Evolutionary conservation across 2,797 vertebrate species (phyloP).

Genomic region (Xenops minutus): DNA sequence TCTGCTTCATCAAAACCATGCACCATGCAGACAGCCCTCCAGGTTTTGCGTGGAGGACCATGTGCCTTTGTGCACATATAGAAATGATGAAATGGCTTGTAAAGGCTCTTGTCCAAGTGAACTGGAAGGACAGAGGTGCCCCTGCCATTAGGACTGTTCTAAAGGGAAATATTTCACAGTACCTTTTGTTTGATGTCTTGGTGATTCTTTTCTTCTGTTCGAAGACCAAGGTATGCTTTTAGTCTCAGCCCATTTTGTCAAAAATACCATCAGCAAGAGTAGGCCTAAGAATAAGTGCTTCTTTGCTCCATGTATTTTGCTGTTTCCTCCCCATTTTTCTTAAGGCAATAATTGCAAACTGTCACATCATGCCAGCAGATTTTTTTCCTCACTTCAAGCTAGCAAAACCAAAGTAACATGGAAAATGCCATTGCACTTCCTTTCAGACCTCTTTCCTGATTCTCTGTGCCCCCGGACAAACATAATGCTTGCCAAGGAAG

Average conservation of each 20-base stretch:
- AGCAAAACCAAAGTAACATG: background rate
- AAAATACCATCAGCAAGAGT: background rate
- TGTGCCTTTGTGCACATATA: background rate
- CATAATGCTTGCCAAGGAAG: background rate
- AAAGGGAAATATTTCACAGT: background rate
- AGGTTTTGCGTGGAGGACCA: background rate
- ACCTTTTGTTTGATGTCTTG: background rate
- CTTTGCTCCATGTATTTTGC: background rate
- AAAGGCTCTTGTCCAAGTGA: background rate
- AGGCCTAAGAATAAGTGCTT: background rate
- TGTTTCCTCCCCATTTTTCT: background rate
- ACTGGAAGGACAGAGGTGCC: background rate
- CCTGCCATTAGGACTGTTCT: background rate
- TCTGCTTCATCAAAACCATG: background rate
- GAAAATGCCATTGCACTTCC: background rate
- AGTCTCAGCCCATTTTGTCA: background rate
- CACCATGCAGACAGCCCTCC: background rate
- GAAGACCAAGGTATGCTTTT: background rate
- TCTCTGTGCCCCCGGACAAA: background rate
- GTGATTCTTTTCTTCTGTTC: background rate
- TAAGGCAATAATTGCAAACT: background rate
- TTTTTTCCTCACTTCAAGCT: background rate
- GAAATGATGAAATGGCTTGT: background rate
- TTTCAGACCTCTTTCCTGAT: background rate
- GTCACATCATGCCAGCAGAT: background rate